Conservation (phyloP, 2,888 invertebrate genomes). For the Xanthia icteritia region DNA sequence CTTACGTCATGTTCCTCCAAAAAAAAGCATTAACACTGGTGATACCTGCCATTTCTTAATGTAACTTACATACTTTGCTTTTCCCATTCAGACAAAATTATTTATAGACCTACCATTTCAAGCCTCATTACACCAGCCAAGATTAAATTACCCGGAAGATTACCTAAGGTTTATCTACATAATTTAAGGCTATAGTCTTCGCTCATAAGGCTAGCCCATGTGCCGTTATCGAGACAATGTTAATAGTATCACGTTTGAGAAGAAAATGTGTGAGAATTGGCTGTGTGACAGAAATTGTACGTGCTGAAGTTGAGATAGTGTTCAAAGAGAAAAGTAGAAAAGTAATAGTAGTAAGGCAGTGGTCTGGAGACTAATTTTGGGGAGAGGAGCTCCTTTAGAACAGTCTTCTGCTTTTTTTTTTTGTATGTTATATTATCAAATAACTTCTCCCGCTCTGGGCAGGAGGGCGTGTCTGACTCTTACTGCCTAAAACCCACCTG, state of each 20-base stretch:
- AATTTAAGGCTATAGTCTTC: constrained; percentile 19
- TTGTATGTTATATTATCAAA: too few species aligned
- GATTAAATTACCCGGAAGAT: constrained; percentile 33
- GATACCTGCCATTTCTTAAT: not conserved
- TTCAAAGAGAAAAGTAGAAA: not conserved
- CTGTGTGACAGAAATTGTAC: constrained; percentile 9
- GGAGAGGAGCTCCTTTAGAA: not conserved
- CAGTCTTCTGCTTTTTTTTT: too few species aligned
- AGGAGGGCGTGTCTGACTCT: too few species aligned
- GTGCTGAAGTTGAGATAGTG: constrained; percentile 26
- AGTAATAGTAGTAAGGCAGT: not conserved
- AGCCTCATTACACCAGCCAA: constrained; percentile 15
- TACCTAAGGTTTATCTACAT: constrained; percentile 19
- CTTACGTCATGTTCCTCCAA: not conserved
- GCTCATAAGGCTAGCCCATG: constrained; percentile 7
- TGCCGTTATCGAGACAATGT: constrained; percentile 33
- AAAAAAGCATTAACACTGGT: not conserved
- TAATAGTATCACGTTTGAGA: constrained; percentile 48
- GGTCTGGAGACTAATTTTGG: not conserved
- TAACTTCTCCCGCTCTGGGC: too few species aligned
- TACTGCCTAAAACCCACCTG: too few species aligned
- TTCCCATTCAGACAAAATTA: not conserved
- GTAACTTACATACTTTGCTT: not conserved
- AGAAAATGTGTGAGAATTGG: constrained; percentile 17
- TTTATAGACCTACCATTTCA: constrained; percentile 14